These are phyloP conservation scores for Passer montanus DNA, from an alignment of 2,113 vertebrate species.

Conservation along the genomic window DNA sequence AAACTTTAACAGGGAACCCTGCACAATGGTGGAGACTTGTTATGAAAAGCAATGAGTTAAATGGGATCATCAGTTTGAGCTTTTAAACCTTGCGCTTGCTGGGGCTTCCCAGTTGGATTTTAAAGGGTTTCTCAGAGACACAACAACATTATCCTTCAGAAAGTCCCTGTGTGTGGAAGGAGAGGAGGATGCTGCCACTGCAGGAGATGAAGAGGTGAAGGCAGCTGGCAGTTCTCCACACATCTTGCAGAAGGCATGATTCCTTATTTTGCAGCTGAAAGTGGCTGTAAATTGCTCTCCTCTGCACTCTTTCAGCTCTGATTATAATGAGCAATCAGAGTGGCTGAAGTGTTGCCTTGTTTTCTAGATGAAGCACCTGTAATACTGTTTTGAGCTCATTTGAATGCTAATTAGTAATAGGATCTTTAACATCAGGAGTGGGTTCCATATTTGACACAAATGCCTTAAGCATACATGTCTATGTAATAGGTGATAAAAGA, in stretches of 20 bases:
- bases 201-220: background rate
- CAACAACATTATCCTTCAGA: background rate
- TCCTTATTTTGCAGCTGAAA: background rate
- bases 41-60: background rate
- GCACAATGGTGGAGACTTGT: background rate
- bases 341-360: conserved; percentile 5
- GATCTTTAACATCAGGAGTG: background rate
- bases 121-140: background rate
- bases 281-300: background rate
- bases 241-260: background rate
- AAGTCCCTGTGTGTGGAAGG: fast-evolving
- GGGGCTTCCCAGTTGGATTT: background rate
- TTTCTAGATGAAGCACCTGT: conserved; percentile 5
- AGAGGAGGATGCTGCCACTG: fast-evolving
- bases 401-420: conserved; percentile 24
- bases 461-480: background rate
- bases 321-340: conserved; percentile 32
- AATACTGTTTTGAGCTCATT: background rate
- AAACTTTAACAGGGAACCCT: fast-evolving
- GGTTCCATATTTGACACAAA: background rate
- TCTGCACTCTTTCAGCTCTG: background rate
- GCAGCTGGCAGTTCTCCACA: background rate
- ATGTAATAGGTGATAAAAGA: background rate
- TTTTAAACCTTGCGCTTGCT: background rate
- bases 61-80: background rate